These are phyloP conservation scores for Pseudococcus viburni DNA, from an alignment of 2,888 invertebrate species.

Conservation along the genomic window DNA sequence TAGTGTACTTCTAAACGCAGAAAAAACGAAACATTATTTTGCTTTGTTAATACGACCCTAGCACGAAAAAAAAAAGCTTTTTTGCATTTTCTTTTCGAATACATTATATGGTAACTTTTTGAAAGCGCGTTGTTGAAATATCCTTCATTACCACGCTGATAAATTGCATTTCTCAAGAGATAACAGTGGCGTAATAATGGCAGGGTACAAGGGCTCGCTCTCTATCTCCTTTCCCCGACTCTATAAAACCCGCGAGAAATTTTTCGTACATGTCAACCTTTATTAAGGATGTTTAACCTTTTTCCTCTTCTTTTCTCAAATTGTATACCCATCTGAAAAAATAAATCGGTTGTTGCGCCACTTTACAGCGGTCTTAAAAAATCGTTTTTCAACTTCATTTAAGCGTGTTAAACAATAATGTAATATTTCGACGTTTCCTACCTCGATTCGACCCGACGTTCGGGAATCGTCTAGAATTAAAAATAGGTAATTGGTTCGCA, in stretches of 20 bases:
- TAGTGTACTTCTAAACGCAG: conserved; percentile 20
- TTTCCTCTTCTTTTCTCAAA: background rate
- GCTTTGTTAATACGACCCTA: conserved; percentile 21
- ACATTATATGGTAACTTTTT: conserved; percentile 11
- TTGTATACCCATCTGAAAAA: background rate
- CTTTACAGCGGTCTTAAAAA: background rate
- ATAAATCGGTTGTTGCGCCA: conserved; percentile 8
- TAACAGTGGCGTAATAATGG: conserved; percentile 1
- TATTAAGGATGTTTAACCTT: conserved; percentile 15
- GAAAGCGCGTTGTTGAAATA: conserved; percentile 21
- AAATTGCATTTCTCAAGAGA: conserved; percentile 21
- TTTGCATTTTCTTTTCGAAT: conserved; percentile 21
- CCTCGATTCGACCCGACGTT: background rate
- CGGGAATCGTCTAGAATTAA: background rate
- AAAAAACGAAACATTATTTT: conserved; percentile 25
- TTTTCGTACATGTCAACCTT: conserved; percentile 21
- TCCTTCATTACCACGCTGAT: conserved; percentile 21
- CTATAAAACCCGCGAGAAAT: background rate
- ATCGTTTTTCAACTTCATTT: conserved; percentile 4
- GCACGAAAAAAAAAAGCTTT: conserved; percentile 16
- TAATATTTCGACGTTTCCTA: background rate
- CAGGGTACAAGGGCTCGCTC: background rate
- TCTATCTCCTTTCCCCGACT: background rate
- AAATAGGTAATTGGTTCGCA: conserved; percentile 4
- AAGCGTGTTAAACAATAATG: background rate